phyloP scores from a whole-genome alignment of 2,888 invertebrate genomes.

The Nomada ferruginata region DNA sequence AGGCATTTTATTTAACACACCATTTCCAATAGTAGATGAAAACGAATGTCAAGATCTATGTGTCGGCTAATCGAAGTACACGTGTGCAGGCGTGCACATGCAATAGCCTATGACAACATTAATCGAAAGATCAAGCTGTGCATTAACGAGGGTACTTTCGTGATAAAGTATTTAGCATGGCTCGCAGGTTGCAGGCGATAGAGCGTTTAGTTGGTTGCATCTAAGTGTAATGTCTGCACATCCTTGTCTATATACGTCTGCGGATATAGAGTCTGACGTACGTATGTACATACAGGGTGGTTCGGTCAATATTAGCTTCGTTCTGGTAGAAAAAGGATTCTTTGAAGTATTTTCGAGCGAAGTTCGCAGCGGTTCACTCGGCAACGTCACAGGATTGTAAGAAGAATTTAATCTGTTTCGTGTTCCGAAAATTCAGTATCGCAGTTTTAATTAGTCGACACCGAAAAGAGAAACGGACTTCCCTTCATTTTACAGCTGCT shows the following conservation, averaged over 20 bases:
- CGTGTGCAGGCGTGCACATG: constrained; percentile 11
- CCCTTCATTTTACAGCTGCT: no score
- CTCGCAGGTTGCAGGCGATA: constrained; percentile 54
- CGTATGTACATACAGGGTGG: constrained; percentile 11
- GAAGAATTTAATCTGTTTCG: no score
- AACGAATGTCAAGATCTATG: constrained; percentile 20
- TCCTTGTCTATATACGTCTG: constrained; percentile 15
- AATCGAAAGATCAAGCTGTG: constrained; percentile 59
- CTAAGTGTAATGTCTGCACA: constrained; percentile 53
- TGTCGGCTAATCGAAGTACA: constrained; percentile 7
- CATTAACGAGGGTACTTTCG: constrained; percentile 63
- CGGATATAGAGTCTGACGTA: constrained; percentile 7
- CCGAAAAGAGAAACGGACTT: no score
- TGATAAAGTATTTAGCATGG: constrained; percentile 66
- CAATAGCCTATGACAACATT: constrained; percentile 37
- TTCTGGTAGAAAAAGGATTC: background rate
- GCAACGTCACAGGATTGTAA: no score
- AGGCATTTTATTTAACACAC: no score
- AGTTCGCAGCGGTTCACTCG: no score
- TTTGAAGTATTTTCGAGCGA: background rate
- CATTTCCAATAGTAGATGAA: background rate
- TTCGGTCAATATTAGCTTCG: background rate
- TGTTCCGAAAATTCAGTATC: no score
- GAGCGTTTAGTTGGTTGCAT: constrained; percentile 51
- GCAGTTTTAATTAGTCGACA: no score